Evolutionary conservation across 2,888 invertebrate genomes (phyloP).

Genomic region (Campoletis raptor): DNA sequence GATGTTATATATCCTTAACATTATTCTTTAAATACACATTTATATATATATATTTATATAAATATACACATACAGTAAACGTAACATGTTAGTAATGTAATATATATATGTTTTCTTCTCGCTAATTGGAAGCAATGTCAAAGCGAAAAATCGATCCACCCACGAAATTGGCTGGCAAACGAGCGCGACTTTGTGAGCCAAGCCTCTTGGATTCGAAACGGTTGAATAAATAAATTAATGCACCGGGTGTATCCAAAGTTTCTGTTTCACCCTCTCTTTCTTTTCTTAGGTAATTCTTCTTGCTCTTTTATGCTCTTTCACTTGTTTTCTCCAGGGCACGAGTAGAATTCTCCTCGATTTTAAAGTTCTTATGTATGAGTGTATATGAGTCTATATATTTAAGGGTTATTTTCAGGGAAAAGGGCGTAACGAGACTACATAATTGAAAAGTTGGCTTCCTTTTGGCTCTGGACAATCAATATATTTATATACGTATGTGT

Average conservation of each 20-base stretch:
- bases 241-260: slow-evolving; percentile 64
- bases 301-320: slow-evolving; percentile 19
- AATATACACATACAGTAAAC: slow-evolving; percentile 22
- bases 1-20: slow-evolving; percentile 42
- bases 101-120: slow-evolving; percentile 56
- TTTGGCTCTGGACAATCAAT: neutral
- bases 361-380: neutral
- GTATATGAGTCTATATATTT: neutral
- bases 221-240: slow-evolving; percentile 69
- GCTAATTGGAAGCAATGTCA: slow-evolving; percentile 70
- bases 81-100: neutral
- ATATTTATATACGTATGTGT: neutral
- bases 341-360: slow-evolving; percentile 51
- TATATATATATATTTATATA: slow-evolving; percentile 6
- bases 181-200: slow-evolving; percentile 52
- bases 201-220: slow-evolving; percentile 60
- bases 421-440: slow-evolving; percentile 5
- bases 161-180: slow-evolving; percentile 70
- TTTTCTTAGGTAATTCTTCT: slow-evolving; percentile 12
- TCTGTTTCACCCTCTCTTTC: slow-evolving; percentile 11
- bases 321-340: slow-evolving; percentile 49
- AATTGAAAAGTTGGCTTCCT: neutral
- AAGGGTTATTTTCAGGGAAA: slow-evolving; percentile 7
- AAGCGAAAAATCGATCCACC: slow-evolving; percentile 69
- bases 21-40: neutral